phyloP scores from a whole-genome alignment of 2,113 vertebrate species.

The Terrapene triunguis region DNA sequence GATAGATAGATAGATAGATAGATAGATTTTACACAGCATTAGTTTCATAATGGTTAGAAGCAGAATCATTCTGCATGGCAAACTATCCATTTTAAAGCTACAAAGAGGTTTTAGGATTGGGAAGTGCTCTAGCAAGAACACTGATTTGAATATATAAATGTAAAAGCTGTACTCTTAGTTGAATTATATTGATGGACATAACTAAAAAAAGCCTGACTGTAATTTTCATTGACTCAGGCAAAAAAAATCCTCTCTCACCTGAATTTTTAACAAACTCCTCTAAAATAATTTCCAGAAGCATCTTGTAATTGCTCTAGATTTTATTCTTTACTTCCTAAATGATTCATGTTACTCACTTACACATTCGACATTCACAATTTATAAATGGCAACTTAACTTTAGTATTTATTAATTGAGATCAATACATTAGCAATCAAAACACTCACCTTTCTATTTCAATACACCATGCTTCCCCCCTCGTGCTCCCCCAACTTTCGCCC shows the following conservation, averaged over 20 bases:
- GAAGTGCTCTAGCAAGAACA: background rate
- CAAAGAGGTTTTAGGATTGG: background rate
- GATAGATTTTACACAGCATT: slow-evolving; percentile 31
- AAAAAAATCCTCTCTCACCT: slow-evolving; percentile 35
- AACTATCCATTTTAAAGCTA: slow-evolving; percentile 37
- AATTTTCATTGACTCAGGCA: slow-evolving; percentile 9
- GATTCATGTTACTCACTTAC: slow-evolving; percentile 70
- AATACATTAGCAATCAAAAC: slow-evolving; percentile 61
- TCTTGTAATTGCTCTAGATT: slow-evolving; percentile 48
- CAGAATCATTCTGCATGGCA: background rate
- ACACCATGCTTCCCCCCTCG: slow-evolving; percentile 19
- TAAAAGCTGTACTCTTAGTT: slow-evolving; percentile 10
- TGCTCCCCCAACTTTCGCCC: slow-evolving; percentile 25
- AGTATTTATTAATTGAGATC: slow-evolving; percentile 61
- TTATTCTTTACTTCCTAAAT: slow-evolving; percentile 35
- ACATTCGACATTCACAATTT: slow-evolving; percentile 74
- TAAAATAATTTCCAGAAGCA: slow-evolving; percentile 46
- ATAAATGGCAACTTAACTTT: slow-evolving; percentile 78
- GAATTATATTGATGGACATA: slow-evolving; percentile 12
- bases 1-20: background rate
- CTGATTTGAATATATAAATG: slow-evolving; percentile 42
- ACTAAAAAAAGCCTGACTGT: slow-evolving; percentile 25
- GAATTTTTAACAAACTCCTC: slow-evolving; percentile 51
- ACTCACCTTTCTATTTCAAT: slow-evolving; percentile 72
- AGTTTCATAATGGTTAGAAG: slow-evolving; percentile 10